Evolutionary conservation across 2,888 invertebrate species (phyloP).

Genomic region (Drosophila histrio): DNA sequence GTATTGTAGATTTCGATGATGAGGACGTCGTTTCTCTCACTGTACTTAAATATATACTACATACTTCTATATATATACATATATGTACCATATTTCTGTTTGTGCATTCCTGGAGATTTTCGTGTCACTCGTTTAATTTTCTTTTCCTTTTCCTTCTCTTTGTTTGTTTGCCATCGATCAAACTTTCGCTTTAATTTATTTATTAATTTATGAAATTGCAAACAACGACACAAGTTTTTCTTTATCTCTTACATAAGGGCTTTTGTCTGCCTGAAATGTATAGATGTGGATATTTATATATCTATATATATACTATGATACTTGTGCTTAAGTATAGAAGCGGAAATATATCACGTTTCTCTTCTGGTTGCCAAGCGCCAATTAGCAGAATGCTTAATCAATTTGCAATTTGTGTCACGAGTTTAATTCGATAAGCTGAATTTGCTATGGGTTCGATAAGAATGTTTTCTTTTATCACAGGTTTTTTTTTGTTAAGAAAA

Average conservation of each 20-base stretch:
- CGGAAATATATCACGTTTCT: conserved; percentile 14
- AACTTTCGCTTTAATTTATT: conserved; percentile 39
- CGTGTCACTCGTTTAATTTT: conserved; percentile 12
- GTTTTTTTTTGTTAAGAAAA: conserved; percentile 4
- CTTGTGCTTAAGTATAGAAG: neutral
- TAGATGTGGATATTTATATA: neutral
- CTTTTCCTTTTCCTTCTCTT: conserved; percentile 5
- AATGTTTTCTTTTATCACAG: conserved; percentile 28
- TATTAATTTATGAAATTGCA: conserved; percentile 23
- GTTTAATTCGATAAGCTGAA: neutral
- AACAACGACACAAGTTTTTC: conserved; percentile 14
- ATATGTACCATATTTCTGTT: neutral
- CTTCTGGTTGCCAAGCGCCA: conserved; percentile 18
- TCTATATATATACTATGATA: neutral
- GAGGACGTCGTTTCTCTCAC: too few relatives aligned
- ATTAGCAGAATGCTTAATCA: conserved; percentile 3
- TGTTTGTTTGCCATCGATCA: conserved; percentile 47
- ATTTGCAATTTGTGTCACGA: conserved; percentile 23
- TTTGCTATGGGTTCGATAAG: conserved; percentile 20
- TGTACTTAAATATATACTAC: neutral
- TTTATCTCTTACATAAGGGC: conserved; percentile 1
- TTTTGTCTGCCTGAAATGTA: conserved; percentile 12
- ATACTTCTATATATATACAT: too few relatives aligned
- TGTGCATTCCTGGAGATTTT: conserved; percentile 10
- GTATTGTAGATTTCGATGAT: too few relatives aligned